Evolutionary conservation across 1,140 invertebrate species (phyloP), one percentile per base, ranked within the genome.

Genomic region (Aphaenogaster floridana): DNA sequence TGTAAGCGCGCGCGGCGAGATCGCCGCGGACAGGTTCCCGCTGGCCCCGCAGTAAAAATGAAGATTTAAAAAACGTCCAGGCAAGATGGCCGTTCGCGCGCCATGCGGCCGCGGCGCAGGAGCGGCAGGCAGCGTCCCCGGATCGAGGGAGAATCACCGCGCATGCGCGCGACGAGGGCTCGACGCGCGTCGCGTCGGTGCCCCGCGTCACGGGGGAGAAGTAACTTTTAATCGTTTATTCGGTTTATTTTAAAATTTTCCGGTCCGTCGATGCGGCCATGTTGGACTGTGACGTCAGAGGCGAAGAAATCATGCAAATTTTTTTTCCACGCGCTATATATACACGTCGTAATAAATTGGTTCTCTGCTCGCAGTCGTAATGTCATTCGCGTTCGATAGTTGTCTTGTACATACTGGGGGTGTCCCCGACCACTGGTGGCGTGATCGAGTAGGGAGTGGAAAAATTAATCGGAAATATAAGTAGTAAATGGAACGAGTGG

Each of bases 31-130:
- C 59, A 21, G 15, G 36, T 78, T 79, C 15, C 42, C 50, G 36
- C 36, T 17, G 17, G 28, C 28, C 6, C 28, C 11, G 4, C 0
- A 11, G 21, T 34, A 54, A 90, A 90, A 85, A 80, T 77, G 17
- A 34, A 36, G n/a, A 81, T 84, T 90, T 78, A 72, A 90, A 78
- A 90, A 90, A 90, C 45, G 36, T 3, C n/a, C 45, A 36, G 63
- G 21, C 74, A 90, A 90, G 80, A 90, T 90, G 89, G 89, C 57
- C 57, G 66, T 89, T 88, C 88, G 90, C 90, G 90, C 88, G 74
- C 11, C 64, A 45, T 17, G 45, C n/a, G 50, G 42, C 21, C 11
- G 54, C 36, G 45, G 57, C 78, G 72, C 78, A 80, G 78, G 48
- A 52, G 34, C 61, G 61, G 77, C 59, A n/a, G 15, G 3, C 21